Conservation (phyloP, 2,113 vertebrate genomes). For the Tyrannus savana region DNA sequence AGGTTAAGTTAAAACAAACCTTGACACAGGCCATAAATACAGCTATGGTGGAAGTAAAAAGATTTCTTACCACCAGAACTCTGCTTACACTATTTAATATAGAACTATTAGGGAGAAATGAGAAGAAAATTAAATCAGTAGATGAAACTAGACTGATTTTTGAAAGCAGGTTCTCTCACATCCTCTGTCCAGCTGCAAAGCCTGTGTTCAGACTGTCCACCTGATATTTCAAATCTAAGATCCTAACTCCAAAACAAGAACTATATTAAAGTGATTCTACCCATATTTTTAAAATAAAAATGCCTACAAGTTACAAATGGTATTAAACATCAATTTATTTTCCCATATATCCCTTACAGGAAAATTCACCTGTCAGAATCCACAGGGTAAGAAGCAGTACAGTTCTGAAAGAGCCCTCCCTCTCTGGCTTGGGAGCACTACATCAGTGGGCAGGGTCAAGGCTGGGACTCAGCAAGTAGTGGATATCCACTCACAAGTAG, state of each 20-base stretch:
- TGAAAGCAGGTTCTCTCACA: background rate
- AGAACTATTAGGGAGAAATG: background rate
- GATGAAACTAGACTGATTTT: background rate
- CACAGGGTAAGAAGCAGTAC: background rate
- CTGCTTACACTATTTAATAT: background rate
- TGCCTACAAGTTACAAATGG: background rate
- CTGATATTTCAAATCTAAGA: background rate
- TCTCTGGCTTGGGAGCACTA: background rate
- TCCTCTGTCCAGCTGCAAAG: background rate
- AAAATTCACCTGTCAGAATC: background rate
- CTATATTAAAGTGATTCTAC: background rate
- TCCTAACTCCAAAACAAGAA: background rate
- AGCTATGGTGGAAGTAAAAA: background rate
- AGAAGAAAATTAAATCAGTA: background rate
- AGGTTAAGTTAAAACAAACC: background rate
- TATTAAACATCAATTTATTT: background rate
- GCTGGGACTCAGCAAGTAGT: background rate
- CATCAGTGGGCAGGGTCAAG: background rate
- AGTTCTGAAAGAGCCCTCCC: background rate
- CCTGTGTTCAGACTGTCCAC: background rate
- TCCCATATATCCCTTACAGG: background rate
- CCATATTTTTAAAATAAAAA: background rate
- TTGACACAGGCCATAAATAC: background rate
- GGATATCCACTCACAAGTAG: background rate
- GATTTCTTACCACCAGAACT: background rate